Conservation (phyloP, 1,140 invertebrate species). For the Campoletis sonorensis region DNA sequence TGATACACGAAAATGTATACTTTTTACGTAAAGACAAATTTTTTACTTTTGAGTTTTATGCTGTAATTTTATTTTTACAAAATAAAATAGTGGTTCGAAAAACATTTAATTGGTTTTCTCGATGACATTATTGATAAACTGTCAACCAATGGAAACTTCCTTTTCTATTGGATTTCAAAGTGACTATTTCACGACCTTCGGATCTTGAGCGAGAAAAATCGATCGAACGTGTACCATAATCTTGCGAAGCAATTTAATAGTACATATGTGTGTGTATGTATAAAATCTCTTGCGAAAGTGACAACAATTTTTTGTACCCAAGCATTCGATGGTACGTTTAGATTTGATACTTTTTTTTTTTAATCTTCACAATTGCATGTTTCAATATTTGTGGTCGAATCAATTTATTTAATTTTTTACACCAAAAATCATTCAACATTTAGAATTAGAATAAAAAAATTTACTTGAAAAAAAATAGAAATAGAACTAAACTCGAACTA, state of each 20-base stretch:
- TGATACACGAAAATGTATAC: too few species aligned
- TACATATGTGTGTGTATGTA: too few species aligned
- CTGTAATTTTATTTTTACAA: neutral
- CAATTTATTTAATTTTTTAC: too few species aligned
- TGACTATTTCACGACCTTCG: slow-evolving; percentile 11
- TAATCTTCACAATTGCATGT: too few species aligned
- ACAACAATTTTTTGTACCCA: neutral
- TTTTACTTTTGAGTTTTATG: neutral
- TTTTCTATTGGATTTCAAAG: neutral
- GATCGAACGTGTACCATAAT: slow-evolving; percentile 1
- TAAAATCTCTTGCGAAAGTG: neutral
- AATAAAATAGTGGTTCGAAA: neutral
- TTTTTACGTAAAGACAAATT: neutral
- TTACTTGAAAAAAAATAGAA: too few species aligned
- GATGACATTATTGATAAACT: neutral
- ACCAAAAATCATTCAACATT: too few species aligned
- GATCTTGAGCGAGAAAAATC: slow-evolving; percentile 34
- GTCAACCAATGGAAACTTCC: neutral
- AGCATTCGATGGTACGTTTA: too few species aligned
- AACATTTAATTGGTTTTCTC: slow-evolving; percentile 1
- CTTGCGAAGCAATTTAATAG: neutral
- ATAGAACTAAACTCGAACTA: too few species aligned
- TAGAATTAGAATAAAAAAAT: too few species aligned
- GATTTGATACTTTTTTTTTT: too few species aligned
- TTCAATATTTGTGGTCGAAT: too few species aligned